phyloP scores from a whole-genome alignment of 2,797 vertebrate species.

The Pteropus rufus region DNA sequence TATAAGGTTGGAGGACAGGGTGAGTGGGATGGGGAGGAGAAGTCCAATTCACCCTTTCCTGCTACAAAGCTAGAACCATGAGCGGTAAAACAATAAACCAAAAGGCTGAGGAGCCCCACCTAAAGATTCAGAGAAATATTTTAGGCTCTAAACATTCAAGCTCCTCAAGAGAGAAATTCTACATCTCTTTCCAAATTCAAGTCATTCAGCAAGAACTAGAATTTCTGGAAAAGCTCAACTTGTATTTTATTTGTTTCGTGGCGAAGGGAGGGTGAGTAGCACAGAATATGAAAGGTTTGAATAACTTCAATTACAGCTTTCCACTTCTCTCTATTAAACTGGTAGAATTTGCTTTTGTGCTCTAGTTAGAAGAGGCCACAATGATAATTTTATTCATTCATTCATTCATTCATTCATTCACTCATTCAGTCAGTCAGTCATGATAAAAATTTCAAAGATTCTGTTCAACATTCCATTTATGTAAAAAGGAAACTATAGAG shows the following conservation, averaged over 20 bases:
- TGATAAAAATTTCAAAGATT: constrained; percentile 70
- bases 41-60: neutral
- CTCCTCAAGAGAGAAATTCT: neutral
- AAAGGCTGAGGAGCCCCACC: neutral
- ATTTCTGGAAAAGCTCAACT: neutral
- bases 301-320: neutral
- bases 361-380: neutral
- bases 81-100: neutral
- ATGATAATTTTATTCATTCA: neutral
- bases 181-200: neutral
- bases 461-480: constrained; percentile 42
- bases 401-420: neutral
- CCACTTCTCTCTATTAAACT: neutral
- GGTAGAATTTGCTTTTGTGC: neutral
- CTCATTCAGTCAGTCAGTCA: constrained; percentile 47
- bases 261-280: no score
- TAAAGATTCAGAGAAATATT: neutral
- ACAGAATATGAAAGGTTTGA: neutral
- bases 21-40: neutral
- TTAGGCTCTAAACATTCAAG: neutral
- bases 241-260: neutral
- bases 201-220: neutral
- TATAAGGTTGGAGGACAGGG: neutral
- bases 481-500: constrained; percentile 39
- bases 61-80: neutral